Evolutionary conservation across 2,888 invertebrate species (phyloP).

Genomic region (Dasysyrphus albostriatus): DNA sequence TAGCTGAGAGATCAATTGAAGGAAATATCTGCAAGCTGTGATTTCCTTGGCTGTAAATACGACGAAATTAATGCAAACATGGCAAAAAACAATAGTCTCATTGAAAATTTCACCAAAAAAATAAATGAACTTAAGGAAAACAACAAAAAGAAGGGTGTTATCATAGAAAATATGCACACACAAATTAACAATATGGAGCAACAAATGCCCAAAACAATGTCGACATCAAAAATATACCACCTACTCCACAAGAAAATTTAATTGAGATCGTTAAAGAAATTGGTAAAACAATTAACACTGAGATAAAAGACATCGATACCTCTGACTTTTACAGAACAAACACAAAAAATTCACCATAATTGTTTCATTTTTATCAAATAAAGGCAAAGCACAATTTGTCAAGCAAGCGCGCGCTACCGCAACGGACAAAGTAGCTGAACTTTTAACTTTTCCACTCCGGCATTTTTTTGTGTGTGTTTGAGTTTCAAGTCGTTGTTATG

Average conservation of each 20-base stretch:
- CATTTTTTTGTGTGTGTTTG: no score
- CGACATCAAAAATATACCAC: not conserved
- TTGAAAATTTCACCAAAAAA: constrained; percentile 5
- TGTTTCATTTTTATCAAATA: not conserved
- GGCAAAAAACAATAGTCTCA: constrained; percentile 8
- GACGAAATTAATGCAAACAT: constrained; percentile 23
- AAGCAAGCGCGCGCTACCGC: not conserved
- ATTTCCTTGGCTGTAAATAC: constrained; percentile 13
- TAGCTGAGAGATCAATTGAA: not conserved
- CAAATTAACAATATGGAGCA: not conserved
- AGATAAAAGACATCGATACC: not conserved
- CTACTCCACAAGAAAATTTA: not conserved
- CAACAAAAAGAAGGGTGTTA: constrained; percentile 29
- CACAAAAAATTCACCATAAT: not conserved
- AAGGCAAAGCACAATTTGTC: not conserved
- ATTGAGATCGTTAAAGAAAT: not conserved
- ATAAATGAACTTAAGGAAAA: constrained; percentile 13
- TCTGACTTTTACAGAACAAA: not conserved
- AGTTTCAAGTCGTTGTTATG: no score
- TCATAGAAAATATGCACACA: constrained; percentile 15
- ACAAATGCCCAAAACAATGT: not conserved
- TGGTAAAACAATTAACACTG: no score
- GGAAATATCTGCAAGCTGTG: constrained; percentile 4
- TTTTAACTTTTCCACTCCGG: no score
- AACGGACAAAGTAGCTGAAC: no score